These are phyloP conservation scores for Brachypalpus laphriformis DNA, from an alignment of 2,888 invertebrate species.

Conservation along the genomic window DNA sequence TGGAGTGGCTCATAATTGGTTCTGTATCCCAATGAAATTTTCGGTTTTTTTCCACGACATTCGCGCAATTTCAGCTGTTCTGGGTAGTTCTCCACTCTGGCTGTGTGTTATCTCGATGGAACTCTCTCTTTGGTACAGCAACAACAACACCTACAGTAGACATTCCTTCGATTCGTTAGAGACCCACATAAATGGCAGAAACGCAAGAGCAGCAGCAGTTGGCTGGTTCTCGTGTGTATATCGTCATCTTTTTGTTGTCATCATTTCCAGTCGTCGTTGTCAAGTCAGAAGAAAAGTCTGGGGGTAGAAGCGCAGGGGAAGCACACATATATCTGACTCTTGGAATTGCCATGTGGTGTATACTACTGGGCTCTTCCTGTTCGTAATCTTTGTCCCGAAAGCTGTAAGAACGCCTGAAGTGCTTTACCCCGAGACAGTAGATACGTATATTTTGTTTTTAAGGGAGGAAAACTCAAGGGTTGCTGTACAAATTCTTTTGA, in stretches of 20 bases:
- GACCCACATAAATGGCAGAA: slow-evolving; percentile 55
- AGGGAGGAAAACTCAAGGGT: slow-evolving; percentile 68
- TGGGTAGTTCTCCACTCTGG: slow-evolving; percentile 22
- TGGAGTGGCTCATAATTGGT: slow-evolving; percentile 59
- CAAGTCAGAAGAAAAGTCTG: slow-evolving; percentile 55
- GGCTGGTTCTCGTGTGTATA: slow-evolving; percentile 62
- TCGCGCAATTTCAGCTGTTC: slow-evolving; percentile 43
- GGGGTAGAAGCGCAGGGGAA: slow-evolving; percentile 49
- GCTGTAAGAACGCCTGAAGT: slow-evolving; percentile 40
- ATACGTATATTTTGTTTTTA: slow-evolving; percentile 25
- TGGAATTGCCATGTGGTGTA: slow-evolving; percentile 62
- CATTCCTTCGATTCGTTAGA: slow-evolving; percentile 62
- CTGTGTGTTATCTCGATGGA: slow-evolving; percentile 56
- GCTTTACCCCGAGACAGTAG: slow-evolving; percentile 37
- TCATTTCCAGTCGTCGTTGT: slow-evolving; percentile 57
- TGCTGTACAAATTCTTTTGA: slow-evolving; percentile 40
- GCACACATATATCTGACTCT: slow-evolving; percentile 23
- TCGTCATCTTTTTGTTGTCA: slow-evolving; percentile 53
- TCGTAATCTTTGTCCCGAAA: slow-evolving; percentile 33
- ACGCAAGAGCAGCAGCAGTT: slow-evolving; percentile 53
- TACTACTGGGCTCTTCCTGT: slow-evolving; percentile 28
- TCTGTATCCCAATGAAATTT: slow-evolving; percentile 32
- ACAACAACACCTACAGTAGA: slow-evolving; percentile 18
- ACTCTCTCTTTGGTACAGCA: slow-evolving; percentile 49
- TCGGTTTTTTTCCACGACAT: slow-evolving; percentile 38